These are phyloP conservation scores for Rhingia campestris DNA, from an alignment of 2,888 invertebrate species.

Conservation along the genomic window DNA sequence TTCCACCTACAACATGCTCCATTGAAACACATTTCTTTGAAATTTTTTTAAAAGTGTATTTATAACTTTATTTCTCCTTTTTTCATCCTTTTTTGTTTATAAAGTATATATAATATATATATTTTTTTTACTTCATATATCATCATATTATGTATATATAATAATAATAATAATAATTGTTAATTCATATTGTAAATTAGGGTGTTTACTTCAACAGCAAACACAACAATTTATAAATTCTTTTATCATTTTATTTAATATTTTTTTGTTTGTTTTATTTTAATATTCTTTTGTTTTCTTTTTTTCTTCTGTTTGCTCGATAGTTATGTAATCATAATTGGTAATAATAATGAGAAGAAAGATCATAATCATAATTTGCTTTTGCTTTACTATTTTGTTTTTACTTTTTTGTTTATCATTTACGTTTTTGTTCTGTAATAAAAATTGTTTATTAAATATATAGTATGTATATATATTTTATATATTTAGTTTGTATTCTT, in stretches of 20 bases:
- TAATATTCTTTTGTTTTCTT: slow-evolving; percentile 47
- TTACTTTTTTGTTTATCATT: slow-evolving; percentile 36
- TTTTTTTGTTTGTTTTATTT: slow-evolving; percentile 68
- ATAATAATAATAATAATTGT: slow-evolving; percentile 67
- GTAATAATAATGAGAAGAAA: slow-evolving; percentile 64
- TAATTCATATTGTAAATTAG: slow-evolving; percentile 75
- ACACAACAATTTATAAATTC: slow-evolving; percentile 76
- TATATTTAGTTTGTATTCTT: slow-evolving; percentile 76
- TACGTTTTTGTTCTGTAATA: slow-evolving; percentile 76
- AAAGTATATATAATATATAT: slow-evolving; percentile 74
- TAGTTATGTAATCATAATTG: slow-evolving; percentile 62
- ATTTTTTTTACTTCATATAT: slow-evolving; percentile 68
- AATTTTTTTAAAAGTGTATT: slow-evolving; percentile 74
- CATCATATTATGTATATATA: slow-evolving; percentile 70
- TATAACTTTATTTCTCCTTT: slow-evolving; percentile 72
- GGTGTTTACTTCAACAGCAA: slow-evolving; percentile 76
- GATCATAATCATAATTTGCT: slow-evolving; percentile 56
- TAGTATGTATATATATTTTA: slow-evolving; percentile 77
- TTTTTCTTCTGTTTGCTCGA: slow-evolving; percentile 42
- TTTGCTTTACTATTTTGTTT: slow-evolving; percentile 58
- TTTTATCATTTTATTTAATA: slow-evolving; percentile 76
- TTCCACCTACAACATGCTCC: too few relatives aligned
- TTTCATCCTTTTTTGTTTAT: slow-evolving; percentile 68
- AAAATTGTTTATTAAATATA: slow-evolving; percentile 75
- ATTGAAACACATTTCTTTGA: slow-evolving; percentile 16